A percentile compares a stretch with the other conserved stretches of the same genome.
phyloP scores from a whole-genome alignment of 2,797 vertebrate species.

The Neomorphus geoffroyi region DNA sequence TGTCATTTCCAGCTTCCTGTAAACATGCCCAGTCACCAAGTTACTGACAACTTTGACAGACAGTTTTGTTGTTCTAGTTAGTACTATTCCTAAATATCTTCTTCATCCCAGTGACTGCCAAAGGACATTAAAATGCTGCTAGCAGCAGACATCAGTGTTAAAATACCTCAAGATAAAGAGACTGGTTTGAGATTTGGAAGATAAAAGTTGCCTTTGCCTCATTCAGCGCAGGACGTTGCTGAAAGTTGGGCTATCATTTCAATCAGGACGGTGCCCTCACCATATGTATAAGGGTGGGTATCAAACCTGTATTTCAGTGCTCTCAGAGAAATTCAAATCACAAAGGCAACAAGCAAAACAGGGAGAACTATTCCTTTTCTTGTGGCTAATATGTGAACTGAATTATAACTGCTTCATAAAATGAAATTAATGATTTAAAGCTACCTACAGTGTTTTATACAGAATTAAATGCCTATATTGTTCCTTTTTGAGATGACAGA shows the following conservation, averaged over 20 bases:
- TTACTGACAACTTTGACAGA: not conserved
- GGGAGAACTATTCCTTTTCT: not conserved
- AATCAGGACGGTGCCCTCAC: not conserved
- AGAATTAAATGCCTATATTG: not conserved
- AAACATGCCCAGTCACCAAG: not conserved
- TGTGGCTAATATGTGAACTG: not conserved
- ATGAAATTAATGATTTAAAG: not conserved
- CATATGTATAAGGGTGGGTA: fast-evolving
- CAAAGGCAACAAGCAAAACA: fast-evolving
- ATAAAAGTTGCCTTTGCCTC: not conserved
- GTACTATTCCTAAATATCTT: not conserved
- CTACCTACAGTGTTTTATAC: not conserved
- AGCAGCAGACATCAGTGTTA: not conserved
- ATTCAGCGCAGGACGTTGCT: not conserved
- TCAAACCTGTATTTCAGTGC: not conserved
- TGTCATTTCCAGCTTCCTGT: not conserved
- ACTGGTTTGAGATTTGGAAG: not conserved
- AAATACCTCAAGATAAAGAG: not conserved
- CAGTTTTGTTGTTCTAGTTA: not conserved
- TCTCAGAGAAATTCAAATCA: not conserved
- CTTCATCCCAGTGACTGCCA: not conserved
- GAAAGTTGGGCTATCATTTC: not conserved
- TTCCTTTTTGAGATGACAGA: not conserved
- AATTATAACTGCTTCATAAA: not conserved
- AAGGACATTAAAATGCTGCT: not conserved